Conservation (phyloP, 1,140 invertebrate species). For the Macrocentrus cingulum region DNA sequence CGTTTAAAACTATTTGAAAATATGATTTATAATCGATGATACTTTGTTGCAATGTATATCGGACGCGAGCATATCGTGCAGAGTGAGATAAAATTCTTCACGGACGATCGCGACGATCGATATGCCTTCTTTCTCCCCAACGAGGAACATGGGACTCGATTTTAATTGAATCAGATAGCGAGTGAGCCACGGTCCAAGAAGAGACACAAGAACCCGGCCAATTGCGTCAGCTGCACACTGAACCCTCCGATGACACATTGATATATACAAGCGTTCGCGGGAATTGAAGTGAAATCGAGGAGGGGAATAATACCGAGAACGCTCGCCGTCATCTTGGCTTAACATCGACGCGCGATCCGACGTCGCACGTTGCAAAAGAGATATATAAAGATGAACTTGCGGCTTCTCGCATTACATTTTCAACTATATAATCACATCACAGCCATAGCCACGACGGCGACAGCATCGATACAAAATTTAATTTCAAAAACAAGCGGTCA, state of each 20-base stretch:
- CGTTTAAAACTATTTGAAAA: background rate
- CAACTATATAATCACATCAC: background rate
- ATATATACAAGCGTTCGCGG: constrained; percentile 2
- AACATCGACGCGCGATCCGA: background rate
- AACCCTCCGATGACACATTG: too few relatives aligned
- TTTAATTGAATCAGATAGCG: constrained; percentile 34
- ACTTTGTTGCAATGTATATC: background rate
- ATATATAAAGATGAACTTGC: too few relatives aligned
- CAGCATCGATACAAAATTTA: too few relatives aligned
- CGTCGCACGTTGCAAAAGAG: too few relatives aligned
- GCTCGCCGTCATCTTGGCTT: background rate
- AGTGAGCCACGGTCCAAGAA: constrained; percentile 24
- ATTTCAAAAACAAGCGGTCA: background rate
- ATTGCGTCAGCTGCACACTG: constrained; percentile 17
- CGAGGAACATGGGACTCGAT: constrained; percentile 23
- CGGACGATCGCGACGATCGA: constrained; percentile 25
- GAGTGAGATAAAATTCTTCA: constrained; percentile 28
- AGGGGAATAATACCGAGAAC: constrained; percentile 2
- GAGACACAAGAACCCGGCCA: constrained; percentile 21
- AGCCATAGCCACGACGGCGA: background rate
- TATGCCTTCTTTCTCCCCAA: constrained; percentile 19
- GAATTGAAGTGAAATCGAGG: constrained; percentile 15
- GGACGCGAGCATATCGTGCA: background rate
- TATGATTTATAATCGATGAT: background rate
- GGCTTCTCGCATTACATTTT: background rate